Conservation (phyloP, 2,797 vertebrate species). For the Carapus acus region DNA sequence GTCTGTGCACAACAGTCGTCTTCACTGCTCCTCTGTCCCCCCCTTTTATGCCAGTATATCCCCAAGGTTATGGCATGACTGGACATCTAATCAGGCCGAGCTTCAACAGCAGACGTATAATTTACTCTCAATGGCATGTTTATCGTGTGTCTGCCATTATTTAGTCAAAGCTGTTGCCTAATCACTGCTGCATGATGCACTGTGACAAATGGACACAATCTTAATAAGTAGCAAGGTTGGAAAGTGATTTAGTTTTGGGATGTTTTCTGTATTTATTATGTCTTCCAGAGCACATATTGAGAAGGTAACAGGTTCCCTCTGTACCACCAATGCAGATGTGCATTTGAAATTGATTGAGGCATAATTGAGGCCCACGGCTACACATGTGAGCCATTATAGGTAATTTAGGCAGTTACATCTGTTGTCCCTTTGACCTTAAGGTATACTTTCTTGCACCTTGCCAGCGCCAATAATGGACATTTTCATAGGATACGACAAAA, state of each 20-base stretch:
- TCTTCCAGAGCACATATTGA: constrained; percentile 36
- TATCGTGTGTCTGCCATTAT: constrained; percentile 60
- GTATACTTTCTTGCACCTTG: constrained; percentile 69
- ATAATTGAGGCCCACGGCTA: constrained; percentile 55
- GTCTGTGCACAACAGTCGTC: constrained; percentile 40
- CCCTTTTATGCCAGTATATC: constrained; percentile 46
- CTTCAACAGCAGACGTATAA: constrained; percentile 60
- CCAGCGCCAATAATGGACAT: constrained; percentile 72
- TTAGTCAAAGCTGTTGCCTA: constrained; percentile 68
- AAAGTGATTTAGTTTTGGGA: constrained; percentile 60
- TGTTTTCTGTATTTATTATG: constrained; percentile 56
- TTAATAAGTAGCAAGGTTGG: constrained; percentile 69
- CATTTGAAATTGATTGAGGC: constrained; percentile 60
- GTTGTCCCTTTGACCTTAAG: constrained; percentile 70
- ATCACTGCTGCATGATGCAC: constrained; percentile 49
- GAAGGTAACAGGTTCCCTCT: constrained; percentile 34
- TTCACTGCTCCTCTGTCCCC: constrained; percentile 29
- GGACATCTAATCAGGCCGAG: constrained; percentile 73
- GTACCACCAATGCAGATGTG: constrained; percentile 39
- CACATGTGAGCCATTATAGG: constrained; percentile 72
- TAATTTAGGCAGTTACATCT: constrained; percentile 70
- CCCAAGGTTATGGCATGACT: constrained; percentile 74
- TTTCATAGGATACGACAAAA: no score
- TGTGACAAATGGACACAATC: constrained; percentile 74
- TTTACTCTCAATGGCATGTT: constrained; percentile 56